Evolutionary conservation across 2,888 invertebrate genomes (phyloP).

Genomic region (Mimumesa dahlbomi): DNA sequence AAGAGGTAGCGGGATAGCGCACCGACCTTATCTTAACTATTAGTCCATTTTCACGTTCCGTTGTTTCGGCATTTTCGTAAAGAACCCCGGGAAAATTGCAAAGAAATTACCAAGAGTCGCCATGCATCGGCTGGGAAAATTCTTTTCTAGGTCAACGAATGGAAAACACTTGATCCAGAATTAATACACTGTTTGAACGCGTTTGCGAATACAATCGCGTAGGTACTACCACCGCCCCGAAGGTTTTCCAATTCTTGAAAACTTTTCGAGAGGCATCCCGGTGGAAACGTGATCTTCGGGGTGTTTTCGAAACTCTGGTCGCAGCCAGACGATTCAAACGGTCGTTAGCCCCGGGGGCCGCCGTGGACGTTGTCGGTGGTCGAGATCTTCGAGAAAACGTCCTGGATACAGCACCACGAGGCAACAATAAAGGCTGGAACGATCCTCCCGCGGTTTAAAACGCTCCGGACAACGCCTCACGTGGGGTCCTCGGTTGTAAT

Average conservation of each 20-base stretch:
- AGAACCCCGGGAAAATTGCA: neutral
- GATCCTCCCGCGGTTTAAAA: constrained; percentile 45
- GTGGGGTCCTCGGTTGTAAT: constrained; percentile 48
- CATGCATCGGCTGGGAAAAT: neutral
- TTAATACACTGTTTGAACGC: too few relatives aligned
- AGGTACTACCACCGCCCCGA: neutral
- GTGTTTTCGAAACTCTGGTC: neutral
- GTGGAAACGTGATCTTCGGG: neutral
- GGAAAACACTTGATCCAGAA: too few relatives aligned
- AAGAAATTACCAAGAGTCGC: neutral
- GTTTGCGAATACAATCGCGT: neutral
- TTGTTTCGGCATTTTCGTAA: too few relatives aligned
- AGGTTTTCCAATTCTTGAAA: too few relatives aligned
- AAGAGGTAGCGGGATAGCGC: too few relatives aligned
- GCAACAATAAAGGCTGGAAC: constrained; percentile 52
- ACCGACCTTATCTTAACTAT: too few relatives aligned
- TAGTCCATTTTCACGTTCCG: too few relatives aligned
- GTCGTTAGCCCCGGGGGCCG: constrained; percentile 19
- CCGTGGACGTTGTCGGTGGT: constrained; percentile 35
- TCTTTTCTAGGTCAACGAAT: neutral
- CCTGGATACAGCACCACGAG: constrained; percentile 18
- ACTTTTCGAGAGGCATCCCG: too few relatives aligned
- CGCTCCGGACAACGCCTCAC: constrained; percentile 26
- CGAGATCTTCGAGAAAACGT: constrained; percentile 34
- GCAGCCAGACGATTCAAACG: constrained; percentile 3